Evolutionary conservation across 2,888 invertebrate genomes (phyloP), one percentile per base, ranked within the genome.

Genomic region (Tethea ocularis): DNA sequence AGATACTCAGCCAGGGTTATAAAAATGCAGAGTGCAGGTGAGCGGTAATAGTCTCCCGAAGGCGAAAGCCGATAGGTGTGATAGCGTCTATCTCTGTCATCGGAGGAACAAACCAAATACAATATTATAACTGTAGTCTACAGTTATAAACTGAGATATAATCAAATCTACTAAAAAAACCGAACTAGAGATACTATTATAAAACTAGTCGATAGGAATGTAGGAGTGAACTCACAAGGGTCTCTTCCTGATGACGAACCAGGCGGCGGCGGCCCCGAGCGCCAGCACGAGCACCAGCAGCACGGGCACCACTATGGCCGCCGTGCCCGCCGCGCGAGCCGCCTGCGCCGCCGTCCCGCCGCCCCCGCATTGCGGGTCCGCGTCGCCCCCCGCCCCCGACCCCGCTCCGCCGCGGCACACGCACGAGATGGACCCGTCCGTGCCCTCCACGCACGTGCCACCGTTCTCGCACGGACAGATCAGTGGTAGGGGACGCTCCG

Each of bases 381-480:
- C n/a, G n/a, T n/a, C n/a, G n/a, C n/a, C n/a, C n/a, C n/a, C n/a
- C n/a, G n/a, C n/a, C n/a, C n/a, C n/a, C 94, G 55, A 96, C 95
- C 0, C 94, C 94, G 55, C 95, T 93, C 79, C 93, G 94, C 63
- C 94, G 88, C 57, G 93, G 95, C 94, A 80, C 78, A 94, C 94
- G 88, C 99, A 99, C 33, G 80, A 77, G 62, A 97, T 87, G 63
- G 94, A 94, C 20, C 93, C 94, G 13, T 1, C 41, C 41, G 1
- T 60, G 38, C 89, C 91, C 11, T 88, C 93, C 7, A 87, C 90
- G 1, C 98, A 98, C 57, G 94, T 83, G 41, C 98, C 98, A 59
- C 98, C 97, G 85, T 98, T 98, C 85, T 96, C 95, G 86, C 99
- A 99, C 56, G 94, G 95, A 72, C 99, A 99, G 52, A 96, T 94